Base-by-base conservation (phyloP, 2,888 invertebrate genomes). In the Cheilosia scutellata region DNA sequence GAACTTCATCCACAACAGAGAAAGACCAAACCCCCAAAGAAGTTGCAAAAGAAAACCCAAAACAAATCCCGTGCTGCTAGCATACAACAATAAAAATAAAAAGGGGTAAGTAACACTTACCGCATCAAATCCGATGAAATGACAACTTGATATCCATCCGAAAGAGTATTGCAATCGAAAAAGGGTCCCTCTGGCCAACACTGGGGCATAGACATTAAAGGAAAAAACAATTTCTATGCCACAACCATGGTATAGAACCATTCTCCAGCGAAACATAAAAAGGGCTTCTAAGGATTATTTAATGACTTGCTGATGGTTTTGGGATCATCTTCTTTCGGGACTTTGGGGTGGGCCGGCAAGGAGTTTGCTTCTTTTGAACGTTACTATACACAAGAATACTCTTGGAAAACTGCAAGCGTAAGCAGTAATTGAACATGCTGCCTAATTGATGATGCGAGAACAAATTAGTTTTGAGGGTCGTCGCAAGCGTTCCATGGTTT, bases 231-330 rank as follows among this genome's bases (percentile, higher is more conserved):
- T 74, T 80, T 70, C 58, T 42, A 70, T 49, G n/a, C 63, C 65
- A 37, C 63, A 47, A 44, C 7, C 72, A 63, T 51, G 47, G 47
- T 47, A 16, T 62, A 40, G 63, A 65, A 63, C 9, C 33, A 37
- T 37, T 37, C 33, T 4, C 27, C 27, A 4, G 2, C 6, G 11
- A 27, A 47, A 71, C 57, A 55, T 49, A 75, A 66, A 53, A 57
- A 51, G 55, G 47, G 68, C 20, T 72, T 72, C 49, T 75, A 68
- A 80, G 83, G 83, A 84, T 70, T 80, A 84, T 79, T 84, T 80
- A 84, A 80, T 80, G 84, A 80, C 65, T 84, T 84, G 75, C 80
- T 80, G 80, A 84, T 84, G 84, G 84, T 79, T 84, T 84, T 84
- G 80, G 80, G 79, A 84, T 84, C 79, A 76, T 75, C 75, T 65